Percentiles rank a stretch among this genome's conserved stretches.
Conservation (phyloP, 2,888 invertebrate species). For the Coelogynopora nodosa region DNA sequence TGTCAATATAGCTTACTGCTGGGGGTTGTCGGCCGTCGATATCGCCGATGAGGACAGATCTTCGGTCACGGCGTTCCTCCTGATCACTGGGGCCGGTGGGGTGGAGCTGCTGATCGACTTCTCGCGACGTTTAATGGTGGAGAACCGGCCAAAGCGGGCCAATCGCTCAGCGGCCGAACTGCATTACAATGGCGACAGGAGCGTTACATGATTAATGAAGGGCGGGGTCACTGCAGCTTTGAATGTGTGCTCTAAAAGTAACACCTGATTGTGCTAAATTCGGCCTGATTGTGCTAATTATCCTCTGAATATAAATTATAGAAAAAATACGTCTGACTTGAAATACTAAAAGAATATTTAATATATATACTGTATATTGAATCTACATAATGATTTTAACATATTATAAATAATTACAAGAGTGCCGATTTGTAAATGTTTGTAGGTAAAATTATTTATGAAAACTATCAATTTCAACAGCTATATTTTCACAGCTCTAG, state of each 20-base stretch:
- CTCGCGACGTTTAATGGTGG: constrained; percentile 43
- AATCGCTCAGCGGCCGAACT: constrained; percentile 17
- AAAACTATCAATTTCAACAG: no score
- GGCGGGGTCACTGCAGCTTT: no score
- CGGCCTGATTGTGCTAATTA: not conserved
- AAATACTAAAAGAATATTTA: no score
- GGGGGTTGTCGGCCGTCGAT: not conserved
- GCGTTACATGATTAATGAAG: no score
- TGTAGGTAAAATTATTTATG: no score
- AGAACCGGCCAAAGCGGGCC: constrained; percentile 42
- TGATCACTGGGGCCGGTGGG: not conserved
- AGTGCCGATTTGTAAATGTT: no score
- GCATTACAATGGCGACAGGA: not conserved
- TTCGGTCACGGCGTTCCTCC: constrained; percentile 33
- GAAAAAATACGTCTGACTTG: no score
- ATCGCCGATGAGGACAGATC: constrained; percentile 50
- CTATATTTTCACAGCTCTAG: no score
- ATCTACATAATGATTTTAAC: no score
- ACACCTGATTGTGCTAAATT: not conserved
- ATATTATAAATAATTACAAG: no score
- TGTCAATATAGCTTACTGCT: not conserved
- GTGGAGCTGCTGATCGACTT: not conserved
- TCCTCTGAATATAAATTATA: not conserved
- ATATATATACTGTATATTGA: no score
- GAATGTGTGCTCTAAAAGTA: not conserved